Percentiles rank a stretch among this genome's conserved stretches.
Evolutionary conservation across 1,140 invertebrate genomes (phyloP).

Genomic region (Penaeus chinensis): DNA sequence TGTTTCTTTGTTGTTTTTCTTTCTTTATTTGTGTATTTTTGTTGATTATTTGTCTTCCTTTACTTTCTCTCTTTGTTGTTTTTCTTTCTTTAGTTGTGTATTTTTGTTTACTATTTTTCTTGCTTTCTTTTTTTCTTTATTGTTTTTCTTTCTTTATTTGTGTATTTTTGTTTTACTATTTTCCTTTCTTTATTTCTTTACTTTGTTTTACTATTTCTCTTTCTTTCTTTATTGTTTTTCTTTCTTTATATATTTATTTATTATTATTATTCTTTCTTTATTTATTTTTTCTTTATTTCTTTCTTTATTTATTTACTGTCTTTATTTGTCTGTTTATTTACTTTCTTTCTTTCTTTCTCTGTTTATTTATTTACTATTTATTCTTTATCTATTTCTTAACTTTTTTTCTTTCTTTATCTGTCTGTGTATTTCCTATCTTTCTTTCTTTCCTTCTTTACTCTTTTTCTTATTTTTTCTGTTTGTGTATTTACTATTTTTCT

Average conservation of each 20-base stretch:
- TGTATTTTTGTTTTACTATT: neutral
- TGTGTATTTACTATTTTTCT: neutral
- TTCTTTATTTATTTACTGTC: neutral
- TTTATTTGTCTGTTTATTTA: neutral
- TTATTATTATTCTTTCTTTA: neutral
- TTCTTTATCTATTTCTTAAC: neutral
- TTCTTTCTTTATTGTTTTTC: neutral
- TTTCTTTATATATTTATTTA: neutral
- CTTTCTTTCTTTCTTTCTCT: no score
- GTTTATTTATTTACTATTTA: no score
- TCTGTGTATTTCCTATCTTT: neutral
- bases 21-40: neutral
- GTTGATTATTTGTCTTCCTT: neutral
- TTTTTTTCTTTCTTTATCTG: neutral
- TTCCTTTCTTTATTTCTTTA: neutral
- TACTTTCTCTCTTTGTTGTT: neutral
- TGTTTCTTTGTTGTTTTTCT: neutral
- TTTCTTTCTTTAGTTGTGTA: neutral
- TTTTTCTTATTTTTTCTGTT: neutral
- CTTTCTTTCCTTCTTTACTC: neutral
- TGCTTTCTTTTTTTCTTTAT: neutral
- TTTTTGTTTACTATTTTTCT: neutral
- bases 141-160: neutral
- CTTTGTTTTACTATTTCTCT: conserved; percentile 7
- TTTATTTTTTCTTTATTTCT: conserved; percentile 4